A percentile compares a stretch with the other conserved stretches of the same genome.
phyloP scores from a whole-genome alignment of 92 coral and sea anemone genomes.

The Muricea muricata region DNA sequence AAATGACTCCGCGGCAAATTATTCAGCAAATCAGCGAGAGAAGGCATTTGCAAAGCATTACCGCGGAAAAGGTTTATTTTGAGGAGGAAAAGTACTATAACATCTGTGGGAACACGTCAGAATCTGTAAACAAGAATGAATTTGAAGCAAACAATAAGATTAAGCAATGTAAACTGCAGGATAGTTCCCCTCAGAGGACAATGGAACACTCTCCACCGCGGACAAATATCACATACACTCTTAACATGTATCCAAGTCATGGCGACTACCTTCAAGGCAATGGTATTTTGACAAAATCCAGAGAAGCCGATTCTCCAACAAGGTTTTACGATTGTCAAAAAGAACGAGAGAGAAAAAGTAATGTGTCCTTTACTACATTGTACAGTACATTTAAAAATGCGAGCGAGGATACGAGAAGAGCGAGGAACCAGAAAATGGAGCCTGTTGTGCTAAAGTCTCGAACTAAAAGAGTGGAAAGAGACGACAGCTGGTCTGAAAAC shows the following conservation, averaged over 20 bases:
- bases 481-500: not conserved
- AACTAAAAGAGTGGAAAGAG: not conserved
- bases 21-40: conserved; percentile 20
- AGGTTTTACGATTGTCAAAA: not conserved
- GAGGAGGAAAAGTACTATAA: not conserved
- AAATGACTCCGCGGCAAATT: conserved; percentile 34
- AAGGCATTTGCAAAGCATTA: not conserved
- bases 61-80: not conserved
- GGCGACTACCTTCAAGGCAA: not conserved
- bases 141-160: conserved; percentile 20
- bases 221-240: not conserved
- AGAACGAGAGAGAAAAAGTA: not conserved
- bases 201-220: not conserved
- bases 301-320: not conserved
- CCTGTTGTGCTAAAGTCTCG: not conserved
- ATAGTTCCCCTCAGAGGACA: not conserved
- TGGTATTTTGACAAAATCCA: not conserved
- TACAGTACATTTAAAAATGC: conserved; percentile 31
- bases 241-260: not conserved
- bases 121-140: not conserved
- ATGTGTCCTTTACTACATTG: conserved; percentile 4
- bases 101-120: not conserved
- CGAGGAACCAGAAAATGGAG: not conserved
- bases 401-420: not conserved
- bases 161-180: not conserved